Evolutionary conservation across 2,797 vertebrate genomes (phyloP).

Genomic region (Carapus acus): DNA sequence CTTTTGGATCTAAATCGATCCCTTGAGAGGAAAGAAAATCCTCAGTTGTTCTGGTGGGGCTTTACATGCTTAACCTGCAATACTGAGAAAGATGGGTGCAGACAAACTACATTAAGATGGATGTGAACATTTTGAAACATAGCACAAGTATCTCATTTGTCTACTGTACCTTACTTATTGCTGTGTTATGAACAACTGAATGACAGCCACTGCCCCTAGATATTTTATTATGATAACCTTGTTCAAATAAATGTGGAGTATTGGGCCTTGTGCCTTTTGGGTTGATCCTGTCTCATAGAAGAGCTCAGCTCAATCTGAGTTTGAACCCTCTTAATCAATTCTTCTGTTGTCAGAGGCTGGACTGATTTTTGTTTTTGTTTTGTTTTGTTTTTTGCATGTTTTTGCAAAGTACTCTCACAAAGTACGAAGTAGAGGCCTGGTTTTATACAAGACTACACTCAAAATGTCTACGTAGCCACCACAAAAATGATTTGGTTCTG

Average conservation of each 20-base stretch:
- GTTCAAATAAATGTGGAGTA: conserved; percentile 3
- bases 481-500: too few species aligned
- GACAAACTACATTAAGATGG: not conserved
- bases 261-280: not conserved
- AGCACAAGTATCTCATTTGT: not conserved
- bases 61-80: not conserved
- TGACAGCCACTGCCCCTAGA: not conserved
- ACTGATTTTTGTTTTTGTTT: conserved; percentile 32
- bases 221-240: not conserved
- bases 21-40: not conserved
- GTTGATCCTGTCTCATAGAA: conserved; percentile 12
- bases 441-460: too few species aligned
- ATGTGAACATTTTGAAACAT: not conserved
- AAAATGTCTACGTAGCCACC: too few species aligned
- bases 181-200: not conserved
- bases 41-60: not conserved
- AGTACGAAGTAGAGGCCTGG: too few species aligned
- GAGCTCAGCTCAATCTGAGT: conserved; percentile 4
- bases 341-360: conserved; percentile 1
- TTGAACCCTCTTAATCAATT: conserved; percentile 2
- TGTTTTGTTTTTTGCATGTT: conserved; percentile 9
- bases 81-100: not conserved
- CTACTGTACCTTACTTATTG: not conserved
- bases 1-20: not conserved
- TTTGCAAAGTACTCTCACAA: too few species aligned